Evolutionary conservation across 2,888 invertebrate species (phyloP).

Genomic region (Eustalomyia histrio): DNA sequence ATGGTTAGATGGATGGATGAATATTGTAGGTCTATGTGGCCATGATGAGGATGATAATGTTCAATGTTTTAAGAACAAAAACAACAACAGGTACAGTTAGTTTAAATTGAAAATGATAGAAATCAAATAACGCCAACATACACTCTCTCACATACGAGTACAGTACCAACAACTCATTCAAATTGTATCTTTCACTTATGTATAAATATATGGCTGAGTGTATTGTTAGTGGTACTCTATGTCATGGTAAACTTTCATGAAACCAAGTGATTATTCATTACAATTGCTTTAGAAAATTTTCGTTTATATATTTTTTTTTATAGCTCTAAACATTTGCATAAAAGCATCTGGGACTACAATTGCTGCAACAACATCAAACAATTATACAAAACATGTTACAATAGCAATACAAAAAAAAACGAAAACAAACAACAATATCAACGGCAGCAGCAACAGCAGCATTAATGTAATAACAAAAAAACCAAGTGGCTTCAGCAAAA

Average conservation of each 20-base stretch:
- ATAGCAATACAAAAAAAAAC: slow-evolving; percentile 46
- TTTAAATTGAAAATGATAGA: slow-evolving; percentile 62
- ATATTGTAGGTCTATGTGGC: slow-evolving; percentile 35
- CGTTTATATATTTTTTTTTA: neutral
- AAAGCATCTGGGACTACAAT: slow-evolving; percentile 63
- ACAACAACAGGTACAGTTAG: slow-evolving; percentile 59
- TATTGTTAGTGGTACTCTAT: slow-evolving; percentile 2
- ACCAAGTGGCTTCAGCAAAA: slow-evolving; percentile 58
- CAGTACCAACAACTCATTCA: neutral
- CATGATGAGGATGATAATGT: slow-evolving; percentile 21
- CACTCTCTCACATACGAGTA: neutral
- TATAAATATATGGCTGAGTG: neutral
- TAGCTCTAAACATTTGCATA: slow-evolving; percentile 53
- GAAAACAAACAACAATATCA: slow-evolving; percentile 57
- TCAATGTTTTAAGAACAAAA: slow-evolving; percentile 33
- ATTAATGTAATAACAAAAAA: slow-evolving; percentile 24
- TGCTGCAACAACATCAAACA: slow-evolving; percentile 63
- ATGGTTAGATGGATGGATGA: slow-evolving; percentile 23
- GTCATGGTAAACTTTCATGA: slow-evolving; percentile 41
- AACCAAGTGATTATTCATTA: slow-evolving; percentile 60
- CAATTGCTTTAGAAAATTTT: slow-evolving; percentile 51
- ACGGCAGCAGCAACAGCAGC: slow-evolving; percentile 61
- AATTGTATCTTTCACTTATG: slow-evolving; percentile 27
- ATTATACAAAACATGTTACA: slow-evolving; percentile 64
- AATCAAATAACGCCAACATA: slow-evolving; percentile 55